phyloP scores from a whole-genome alignment of 2,113 vertebrate genomes.

The Zapornia atra region DNA sequence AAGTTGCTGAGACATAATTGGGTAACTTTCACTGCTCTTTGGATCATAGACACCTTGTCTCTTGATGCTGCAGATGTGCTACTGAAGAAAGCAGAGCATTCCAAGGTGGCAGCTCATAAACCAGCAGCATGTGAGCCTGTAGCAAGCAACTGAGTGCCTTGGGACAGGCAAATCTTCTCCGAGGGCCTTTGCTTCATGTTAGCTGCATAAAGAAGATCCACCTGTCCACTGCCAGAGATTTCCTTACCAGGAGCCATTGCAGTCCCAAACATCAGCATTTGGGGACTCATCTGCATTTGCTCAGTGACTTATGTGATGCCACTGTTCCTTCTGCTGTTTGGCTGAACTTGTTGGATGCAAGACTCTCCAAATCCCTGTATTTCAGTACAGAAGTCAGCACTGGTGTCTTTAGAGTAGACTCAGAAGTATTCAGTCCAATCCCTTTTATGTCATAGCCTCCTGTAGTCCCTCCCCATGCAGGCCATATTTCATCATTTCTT shows the following conservation, averaged over 20 bases:
- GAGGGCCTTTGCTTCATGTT: not conserved
- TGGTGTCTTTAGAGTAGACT: not conserved
- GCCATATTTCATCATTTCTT: not conserved
- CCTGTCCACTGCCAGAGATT: not conserved
- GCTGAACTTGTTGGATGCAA: not conserved
- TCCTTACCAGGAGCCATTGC: not conserved
- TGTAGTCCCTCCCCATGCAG: not conserved
- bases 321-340: not conserved
- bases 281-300: fast-evolving
- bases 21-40: not conserved
- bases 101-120: not conserved
- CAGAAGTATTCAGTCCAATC: not conserved
- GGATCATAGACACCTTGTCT: not conserved
- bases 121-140: not conserved
- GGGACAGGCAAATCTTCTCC: not conserved
- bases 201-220: not conserved
- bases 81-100: not conserved
- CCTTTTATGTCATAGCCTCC: not conserved
- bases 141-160: not conserved
- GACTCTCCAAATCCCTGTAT: not conserved
- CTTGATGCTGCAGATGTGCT: not conserved
- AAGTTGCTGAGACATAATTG: not conserved
- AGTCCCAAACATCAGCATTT: not conserved
- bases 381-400: not conserved
- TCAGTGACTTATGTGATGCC: fast-evolving